Evolutionary conservation across 2,113 vertebrate genomes (phyloP).

Genomic region (human): GRCh38 chr7:131024001-131024500

Average conservation of each 20-base stretch:
- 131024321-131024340: not conserved
- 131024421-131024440: not conserved
- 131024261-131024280: not conserved
- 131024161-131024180: not conserved
- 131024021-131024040: not conserved
- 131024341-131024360: not conserved
- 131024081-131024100: not conserved
- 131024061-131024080: not conserved
- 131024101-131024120: not conserved
- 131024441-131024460: not conserved
- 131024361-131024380: not conserved
- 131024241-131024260: too few relatives aligned
- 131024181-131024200: not conserved
- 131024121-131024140: not conserved
- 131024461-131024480: not conserved
- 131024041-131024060: not conserved
- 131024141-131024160: not conserved
- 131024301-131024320: not conserved
- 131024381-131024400: not conserved
- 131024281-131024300: not conserved
- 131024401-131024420: not conserved
- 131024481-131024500: not conserved
- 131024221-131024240: not conserved
- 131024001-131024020: not conserved
- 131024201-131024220: not conserved